Evolutionary conservation across 2,113 vertebrate genomes (phyloP).

Genomic region (Thalassoma bifasciatum): DNA sequence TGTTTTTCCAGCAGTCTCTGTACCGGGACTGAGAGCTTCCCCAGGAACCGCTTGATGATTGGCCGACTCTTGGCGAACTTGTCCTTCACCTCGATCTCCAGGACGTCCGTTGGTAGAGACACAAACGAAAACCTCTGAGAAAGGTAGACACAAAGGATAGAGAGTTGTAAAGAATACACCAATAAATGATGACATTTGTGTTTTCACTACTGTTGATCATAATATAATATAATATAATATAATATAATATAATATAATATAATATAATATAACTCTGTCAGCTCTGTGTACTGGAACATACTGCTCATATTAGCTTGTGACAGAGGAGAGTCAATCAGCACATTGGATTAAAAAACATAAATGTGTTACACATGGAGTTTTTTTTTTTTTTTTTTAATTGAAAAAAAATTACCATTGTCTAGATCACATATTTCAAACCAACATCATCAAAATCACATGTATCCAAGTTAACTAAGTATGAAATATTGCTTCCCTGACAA

Average conservation of each 20-base stretch:
- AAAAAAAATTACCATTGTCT: no score
- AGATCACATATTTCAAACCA: no score
- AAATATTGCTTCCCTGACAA: no score
- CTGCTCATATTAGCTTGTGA: background rate
- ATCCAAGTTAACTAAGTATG: no score
- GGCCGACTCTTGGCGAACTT: constrained; percentile 98
- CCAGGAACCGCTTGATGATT: constrained; percentile 98
- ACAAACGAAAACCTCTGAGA: constrained; percentile 94
- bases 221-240: no score
- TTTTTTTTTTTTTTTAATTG: no score
- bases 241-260: no score
- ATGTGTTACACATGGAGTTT: no score
- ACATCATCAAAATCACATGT: no score
- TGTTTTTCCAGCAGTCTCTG: constrained; percentile 97
- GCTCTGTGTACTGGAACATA: no score
- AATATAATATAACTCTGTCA: no score
- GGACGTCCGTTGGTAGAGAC: constrained; percentile 95
- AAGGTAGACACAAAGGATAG: constrained; percentile 42
- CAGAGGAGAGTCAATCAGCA: background rate
- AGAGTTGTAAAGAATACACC: background rate
- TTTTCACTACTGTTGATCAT: background rate
- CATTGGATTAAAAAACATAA: background rate
- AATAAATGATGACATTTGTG: background rate
- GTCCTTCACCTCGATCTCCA: constrained; percentile 99
- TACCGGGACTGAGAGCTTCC: constrained; percentile 95